These are phyloP conservation scores for Cyanoderma ruficeps DNA, from an alignment of 2,113 vertebrate species.

Conservation along the genomic window DNA sequence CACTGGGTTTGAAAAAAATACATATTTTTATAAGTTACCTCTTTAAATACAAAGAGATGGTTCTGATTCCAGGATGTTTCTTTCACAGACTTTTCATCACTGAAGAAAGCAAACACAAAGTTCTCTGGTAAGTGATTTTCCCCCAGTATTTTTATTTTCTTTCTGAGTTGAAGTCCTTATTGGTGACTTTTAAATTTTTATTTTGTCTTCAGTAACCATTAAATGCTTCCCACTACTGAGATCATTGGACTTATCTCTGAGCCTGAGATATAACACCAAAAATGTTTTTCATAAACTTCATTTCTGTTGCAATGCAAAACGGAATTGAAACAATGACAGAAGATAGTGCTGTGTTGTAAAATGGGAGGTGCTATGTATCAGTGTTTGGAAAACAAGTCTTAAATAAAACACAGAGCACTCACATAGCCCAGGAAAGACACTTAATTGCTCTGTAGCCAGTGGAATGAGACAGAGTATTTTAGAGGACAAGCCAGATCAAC, in stretches of 20 bases:
- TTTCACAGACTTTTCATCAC: not conserved
- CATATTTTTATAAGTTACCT: slow-evolving; percentile 46
- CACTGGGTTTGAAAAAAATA: not conserved
- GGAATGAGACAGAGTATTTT: not conserved
- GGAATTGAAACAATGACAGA: not conserved
- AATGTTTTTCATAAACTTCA: not conserved
- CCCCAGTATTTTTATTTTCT: not conserved
- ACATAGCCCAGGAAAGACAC: not conserved
- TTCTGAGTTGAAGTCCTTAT: not conserved
- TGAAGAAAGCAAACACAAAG: slow-evolving; percentile 25
- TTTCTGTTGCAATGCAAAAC: not conserved
- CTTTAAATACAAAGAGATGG: slow-evolving; percentile 19
- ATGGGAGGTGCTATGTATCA: not conserved
- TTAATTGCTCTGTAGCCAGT: not conserved
- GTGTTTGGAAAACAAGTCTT: not conserved
- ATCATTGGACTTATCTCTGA: not conserved
- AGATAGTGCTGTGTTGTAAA: not conserved
- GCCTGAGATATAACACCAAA: not conserved
- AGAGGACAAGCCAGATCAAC: not conserved
- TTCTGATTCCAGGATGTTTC: slow-evolving; percentile 10
- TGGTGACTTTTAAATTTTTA: not conserved
- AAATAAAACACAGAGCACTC: not conserved
- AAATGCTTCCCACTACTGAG: not conserved
- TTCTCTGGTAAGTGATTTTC: not conserved
- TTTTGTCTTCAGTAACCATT: not conserved